Evolutionary conservation across 2,797 vertebrate genomes (phyloP).

Genomic region (Epinephelus malabaricus): DNA sequence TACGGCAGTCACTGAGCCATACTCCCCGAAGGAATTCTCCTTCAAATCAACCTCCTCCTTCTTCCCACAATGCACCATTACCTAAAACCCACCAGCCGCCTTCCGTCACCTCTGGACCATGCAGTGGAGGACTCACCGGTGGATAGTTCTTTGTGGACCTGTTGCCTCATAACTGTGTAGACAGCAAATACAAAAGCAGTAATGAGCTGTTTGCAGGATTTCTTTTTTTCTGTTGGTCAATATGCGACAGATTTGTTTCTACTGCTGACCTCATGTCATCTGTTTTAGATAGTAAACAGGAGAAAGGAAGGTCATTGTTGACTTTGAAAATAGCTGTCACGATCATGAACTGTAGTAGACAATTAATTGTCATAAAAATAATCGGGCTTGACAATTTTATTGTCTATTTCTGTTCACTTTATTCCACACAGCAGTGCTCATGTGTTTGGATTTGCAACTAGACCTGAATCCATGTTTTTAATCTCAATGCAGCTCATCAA

Average conservation of each 20-base stretch:
- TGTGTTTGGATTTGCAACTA: no score
- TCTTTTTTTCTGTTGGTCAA: not conserved
- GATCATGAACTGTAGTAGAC: no score
- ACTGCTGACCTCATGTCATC: not conserved
- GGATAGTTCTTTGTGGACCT: constrained; percentile 12
- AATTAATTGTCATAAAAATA: no score
- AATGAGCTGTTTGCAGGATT: not conserved
- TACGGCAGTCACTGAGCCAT: constrained; percentile 57
- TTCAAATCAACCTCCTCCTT: constrained; percentile 50
- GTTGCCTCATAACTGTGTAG: not conserved
- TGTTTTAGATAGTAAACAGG: not conserved
- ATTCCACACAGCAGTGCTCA: no score
- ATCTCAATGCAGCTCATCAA: no score
- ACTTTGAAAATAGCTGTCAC: not conserved
- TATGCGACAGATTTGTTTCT: not conserved
- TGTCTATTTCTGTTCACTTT: no score
- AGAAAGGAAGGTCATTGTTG: not conserved
- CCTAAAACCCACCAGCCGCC: constrained; percentile 28
- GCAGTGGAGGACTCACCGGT: not conserved
- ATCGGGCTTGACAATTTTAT: no score
- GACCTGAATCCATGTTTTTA: no score
- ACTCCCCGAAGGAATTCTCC: constrained; percentile 53
- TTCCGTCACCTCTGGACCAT: constrained; percentile 30
- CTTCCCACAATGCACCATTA: constrained; percentile 67
- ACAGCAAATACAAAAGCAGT: constrained; percentile 1